Evolutionary conservation across 2,797 vertebrate species (phyloP), one percentile per base, ranked within the genome.

Genomic region (Streptopelia turtur): DNA sequence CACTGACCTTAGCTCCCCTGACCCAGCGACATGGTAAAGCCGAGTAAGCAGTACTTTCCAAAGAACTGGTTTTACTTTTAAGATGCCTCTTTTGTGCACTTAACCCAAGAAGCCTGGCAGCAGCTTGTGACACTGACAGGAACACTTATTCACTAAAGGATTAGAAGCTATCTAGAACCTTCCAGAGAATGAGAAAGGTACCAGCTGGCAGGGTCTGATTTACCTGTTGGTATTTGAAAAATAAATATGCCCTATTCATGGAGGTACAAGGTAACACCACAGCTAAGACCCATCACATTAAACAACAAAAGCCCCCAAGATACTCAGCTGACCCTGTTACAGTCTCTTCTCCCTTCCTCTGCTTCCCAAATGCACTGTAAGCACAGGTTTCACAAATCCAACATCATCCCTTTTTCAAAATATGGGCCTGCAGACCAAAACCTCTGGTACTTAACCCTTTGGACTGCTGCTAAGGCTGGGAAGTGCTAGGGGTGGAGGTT

Each of bases 401-500:
- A 24, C 31, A 63, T 16, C 31, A 68, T 45, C 11, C 3, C 35
- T 53, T 72, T 23, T 78, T 20, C 33, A 78, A 22, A 45, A 16
- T 45, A 35, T 8, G 4, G 8, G 27, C 9, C 71, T 63, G 33
- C 3, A 5, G 2, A 35, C 10, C 71, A 74, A 63, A 75, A 31
- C 39, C 37, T 43, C 41, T 39, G 47, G 7, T 13, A 39, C 7
- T 16, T 22, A n/a, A 28, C 31, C 28, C 27, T 63, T 33, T 9
- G 55, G 24, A 72, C 22, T 64, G 72, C 60, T 83, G 56, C 63
- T 23, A 20, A 30, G 25, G 6, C 0, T 63, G 27, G 2, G 11
- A 5, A 15, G 6, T 16, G 1, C 11, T 21, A 31, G 9, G 15
- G 3, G 18, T 28, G 27, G 14, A 11, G 7, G 7, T 2, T 71